Base-by-base conservation (phyloP, 2,113 vertebrate genomes). In the Capreolus pygargus region DNA sequence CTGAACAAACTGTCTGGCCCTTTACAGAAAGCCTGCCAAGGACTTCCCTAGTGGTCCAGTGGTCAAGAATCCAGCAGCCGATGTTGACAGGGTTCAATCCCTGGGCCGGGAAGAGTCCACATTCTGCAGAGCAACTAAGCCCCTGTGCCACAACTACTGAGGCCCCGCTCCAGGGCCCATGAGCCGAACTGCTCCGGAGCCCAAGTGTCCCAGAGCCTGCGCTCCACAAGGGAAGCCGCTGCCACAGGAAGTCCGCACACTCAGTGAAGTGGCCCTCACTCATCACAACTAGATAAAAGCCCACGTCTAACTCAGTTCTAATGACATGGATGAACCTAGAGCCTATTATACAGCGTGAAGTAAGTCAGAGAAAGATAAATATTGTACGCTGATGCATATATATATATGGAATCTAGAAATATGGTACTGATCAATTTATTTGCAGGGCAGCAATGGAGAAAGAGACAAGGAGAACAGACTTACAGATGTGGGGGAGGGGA, bases 211-310 rank as follows among this genome's bases (percentile, higher is more conserved):
- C 36, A 14, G 36, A 43, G 21, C 15, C 15, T 14, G 23, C 4
- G 23, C 70, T 43, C 70, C 23, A 8, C 70, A 7, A 43, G 23
- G 39, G 70, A 14, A 15, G 70, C 70, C 39, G 2, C 70, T 39
- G 7, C 39, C 15, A 14, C 1, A 1, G 0, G 3, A 14, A 27
- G 70, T 15, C 39, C 12, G 0, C 0, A 1, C 36, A 2, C 39
- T 15, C 21, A 43, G 4, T 3, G 19, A 76, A 76, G 70, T 0
- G 23, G 39, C 12, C 70, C 70, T 39, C 70, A 39, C 6, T 74
- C 19, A 1, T 19, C n/a, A 74, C 19, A 21, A 12, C n/a, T 23
- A 12, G 67, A 39, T 13, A 39, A 74, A 74, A 25, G n/a, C 36
- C 23, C 67, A 39, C 5, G 1, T 39, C 3, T 74, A 10, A 39